Evolutionary conservation across 1,140 invertebrate species (phyloP), one percentile per base, ranked within the genome.

Genomic region (Cotesia glomerata): DNA sequence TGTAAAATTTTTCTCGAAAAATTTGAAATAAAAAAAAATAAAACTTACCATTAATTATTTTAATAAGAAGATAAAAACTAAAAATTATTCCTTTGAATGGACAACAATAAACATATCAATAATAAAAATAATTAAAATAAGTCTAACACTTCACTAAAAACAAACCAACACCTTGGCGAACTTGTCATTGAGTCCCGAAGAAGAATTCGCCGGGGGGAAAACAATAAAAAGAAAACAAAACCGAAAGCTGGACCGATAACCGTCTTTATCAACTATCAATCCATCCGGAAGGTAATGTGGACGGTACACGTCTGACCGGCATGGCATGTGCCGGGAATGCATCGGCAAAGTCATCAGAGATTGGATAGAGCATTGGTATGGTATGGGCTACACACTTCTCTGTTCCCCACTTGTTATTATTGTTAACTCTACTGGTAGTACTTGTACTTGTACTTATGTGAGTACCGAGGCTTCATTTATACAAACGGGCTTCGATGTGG

Each of bases 281-380:
- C 83, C 85, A 86, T 86, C 84, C 85, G 82, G 80, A 77, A 79
- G 77, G 81, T 81, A 77, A 84, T 82, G 84, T 85, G 85, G 85
- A 86, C 84, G 85, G 79, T 85, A 83, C 82, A 78, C 84, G 82
- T 86, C 84, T 86, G 83, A 73, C 77, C 77, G 74, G 78, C 75
- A 70, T 80, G 77, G 82, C 79, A 78, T 78, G 76, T 76, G 67
- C 65, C 70, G 72, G 66, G 69, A 74, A 71, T 74, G 70, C 77
- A 76, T 79, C 79, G 78, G 39, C 79, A 78, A 64, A 68, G 64
- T 58, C 36, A 59, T 36, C 45, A 63, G 39, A 45, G 72, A 58
- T 58, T 68, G 52, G 66, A 69, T 36, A 36, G 11, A 9, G 45
- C 16, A 62, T 26, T 26, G 39, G 39, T 45, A 45, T 45, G 39